Base-by-base conservation (phyloP, 2,797 vertebrate genomes). In the Pseudochaenichthys georgianus region DNA sequence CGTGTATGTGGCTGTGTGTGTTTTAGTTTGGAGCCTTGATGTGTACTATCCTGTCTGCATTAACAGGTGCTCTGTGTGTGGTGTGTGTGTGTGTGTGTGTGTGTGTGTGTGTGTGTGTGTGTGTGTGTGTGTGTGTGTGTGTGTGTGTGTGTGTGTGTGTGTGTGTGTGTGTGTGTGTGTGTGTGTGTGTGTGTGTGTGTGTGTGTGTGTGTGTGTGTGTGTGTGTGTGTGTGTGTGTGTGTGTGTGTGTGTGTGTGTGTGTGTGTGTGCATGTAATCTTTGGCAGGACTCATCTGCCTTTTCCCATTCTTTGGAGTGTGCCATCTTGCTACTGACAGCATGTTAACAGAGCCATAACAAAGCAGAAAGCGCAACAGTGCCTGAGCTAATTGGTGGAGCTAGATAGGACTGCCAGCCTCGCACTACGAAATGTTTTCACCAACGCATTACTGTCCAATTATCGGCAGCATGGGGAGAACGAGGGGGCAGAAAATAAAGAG, bases 301-400 rank as follows among this genome's bases (percentile, higher is more conserved):
- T 71, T 47, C 42, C 55, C 23, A 38, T 78, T 76, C 73, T 81
- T 75, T 46, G 75, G 82, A 86, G 63, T 68, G 10, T 77, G 83
- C 75, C 81, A 82, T 83, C 81, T 81, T 80, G 81, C 78, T 42
- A 68, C 79, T 77, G 89, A 86, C 85, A 81, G 82, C 81, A 70
- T 85, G 89, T 88, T 89, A 90, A 90, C 90, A 87, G 72, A 87
- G 81, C 82, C 63, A 69, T 83, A 85, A 85, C 87, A 85, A 85
- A 86, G 87, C 84, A 75, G 84, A 80, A 65, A 81, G 75, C 83
- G 86, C 73, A 86, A 80, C 82, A 82, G 83, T 60, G 78, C 76
- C 12, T n/a, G 54, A 78, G 82, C 87, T 92, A 93, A 93, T 93
- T 93, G 89, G 88, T 60, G 45, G 81, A 86, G 76, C 78, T 81